Conservation (phyloP, 2,113 vertebrate species). For the Cinclus mexicanus region DNA sequence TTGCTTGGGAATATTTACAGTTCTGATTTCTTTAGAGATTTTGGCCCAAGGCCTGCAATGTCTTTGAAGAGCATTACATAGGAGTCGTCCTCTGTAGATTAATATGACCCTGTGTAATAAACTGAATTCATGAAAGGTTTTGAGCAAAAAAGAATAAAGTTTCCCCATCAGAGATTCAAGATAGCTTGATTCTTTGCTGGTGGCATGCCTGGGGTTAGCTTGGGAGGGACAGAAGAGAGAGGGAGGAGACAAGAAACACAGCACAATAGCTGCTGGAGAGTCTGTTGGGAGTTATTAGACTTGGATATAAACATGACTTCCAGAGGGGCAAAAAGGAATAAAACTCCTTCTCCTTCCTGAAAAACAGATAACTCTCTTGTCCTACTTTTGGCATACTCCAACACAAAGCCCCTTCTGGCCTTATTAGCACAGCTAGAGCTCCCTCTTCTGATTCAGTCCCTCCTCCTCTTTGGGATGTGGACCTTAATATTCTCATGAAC, state of each 20-base stretch:
- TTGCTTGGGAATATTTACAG: neutral
- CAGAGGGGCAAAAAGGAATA: neutral
- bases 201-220: neutral
- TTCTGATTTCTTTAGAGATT: neutral
- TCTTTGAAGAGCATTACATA: neutral
- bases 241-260: neutral
- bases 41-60: neutral
- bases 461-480: neutral
- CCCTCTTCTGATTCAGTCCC: constrained; percentile 37
- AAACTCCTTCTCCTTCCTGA: neutral
- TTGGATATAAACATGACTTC: neutral
- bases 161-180: neutral
- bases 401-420: neutral
- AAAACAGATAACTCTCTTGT: neutral
- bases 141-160: neutral
- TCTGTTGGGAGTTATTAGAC: neutral
- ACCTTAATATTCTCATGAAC: neutral
- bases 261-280: neutral
- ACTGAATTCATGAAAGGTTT: neutral
- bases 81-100: neutral
- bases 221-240: neutral
- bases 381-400: neutral
- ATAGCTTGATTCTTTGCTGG: neutral
- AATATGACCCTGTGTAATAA: neutral
- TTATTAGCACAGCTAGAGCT: constrained; percentile 15